Evolutionary conservation across 2,113 vertebrate genomes (phyloP).

Genomic region (Mormyrus iriodes): DNA sequence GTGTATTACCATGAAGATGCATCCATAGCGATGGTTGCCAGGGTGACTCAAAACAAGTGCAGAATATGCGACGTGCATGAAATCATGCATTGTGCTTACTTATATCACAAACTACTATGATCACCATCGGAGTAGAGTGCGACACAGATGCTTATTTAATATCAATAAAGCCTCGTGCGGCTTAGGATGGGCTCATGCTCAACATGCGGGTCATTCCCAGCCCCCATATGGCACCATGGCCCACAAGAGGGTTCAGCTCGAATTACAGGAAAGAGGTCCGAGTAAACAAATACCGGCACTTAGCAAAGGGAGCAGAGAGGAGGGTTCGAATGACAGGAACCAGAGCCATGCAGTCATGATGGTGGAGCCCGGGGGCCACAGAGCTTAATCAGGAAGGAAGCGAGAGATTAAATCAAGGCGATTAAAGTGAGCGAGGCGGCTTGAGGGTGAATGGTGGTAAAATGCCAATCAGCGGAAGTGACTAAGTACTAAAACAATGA

Average conservation of each 20-base stretch:
- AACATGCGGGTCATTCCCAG: background rate
- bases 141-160: background rate
- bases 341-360: background rate
- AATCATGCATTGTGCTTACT: background rate
- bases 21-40: background rate
- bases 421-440: background rate
- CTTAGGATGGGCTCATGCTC: background rate
- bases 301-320: background rate
- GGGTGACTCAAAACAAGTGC: background rate
- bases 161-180: background rate
- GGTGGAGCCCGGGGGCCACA: background rate
- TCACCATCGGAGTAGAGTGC: background rate
- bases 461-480: background rate
- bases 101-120: background rate
- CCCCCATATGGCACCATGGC: background rate
- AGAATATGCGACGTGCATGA: background rate
- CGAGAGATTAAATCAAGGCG: background rate
- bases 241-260: background rate
- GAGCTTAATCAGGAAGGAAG: conserved; percentile 2
- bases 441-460: background rate
- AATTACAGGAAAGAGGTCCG: background rate
- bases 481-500: background rate
- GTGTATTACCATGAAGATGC: background rate
- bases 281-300: background rate
- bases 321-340: background rate